Evolutionary conservation across 2,113 vertebrate genomes (phyloP).

Genomic region (Eptesicus fuscus): DNA sequence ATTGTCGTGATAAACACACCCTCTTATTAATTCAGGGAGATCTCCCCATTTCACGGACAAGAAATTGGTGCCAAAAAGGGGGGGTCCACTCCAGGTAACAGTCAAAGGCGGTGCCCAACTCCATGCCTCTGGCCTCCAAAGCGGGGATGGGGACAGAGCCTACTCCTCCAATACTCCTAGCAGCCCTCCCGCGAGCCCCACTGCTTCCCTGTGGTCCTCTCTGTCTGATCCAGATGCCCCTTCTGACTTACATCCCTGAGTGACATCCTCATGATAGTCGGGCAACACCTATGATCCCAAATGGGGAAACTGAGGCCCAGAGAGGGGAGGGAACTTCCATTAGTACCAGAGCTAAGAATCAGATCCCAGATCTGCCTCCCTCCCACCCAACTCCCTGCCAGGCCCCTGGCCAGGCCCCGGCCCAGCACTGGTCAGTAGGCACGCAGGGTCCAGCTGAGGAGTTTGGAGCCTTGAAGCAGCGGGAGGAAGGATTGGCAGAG

Average conservation of each 20-base stretch:
- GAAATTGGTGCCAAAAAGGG: not conserved
- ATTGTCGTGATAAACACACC: not conserved
- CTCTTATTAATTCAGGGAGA: not conserved
- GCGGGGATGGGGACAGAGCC: not conserved
- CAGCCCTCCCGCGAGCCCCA: not conserved
- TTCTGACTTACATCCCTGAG: not conserved
- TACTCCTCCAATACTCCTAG: not conserved
- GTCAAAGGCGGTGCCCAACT: not conserved
- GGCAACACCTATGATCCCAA: not conserved
- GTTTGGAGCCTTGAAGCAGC: not conserved
- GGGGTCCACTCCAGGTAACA: not conserved
- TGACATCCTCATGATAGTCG: not conserved
- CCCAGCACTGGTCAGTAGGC: not conserved
- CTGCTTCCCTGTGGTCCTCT: not conserved
- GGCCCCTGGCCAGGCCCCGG: not conserved
- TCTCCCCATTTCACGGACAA: slow-evolving; percentile 3
- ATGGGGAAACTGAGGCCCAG: slow-evolving; percentile 5
- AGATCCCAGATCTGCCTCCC: not conserved
- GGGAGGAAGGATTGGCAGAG: not conserved
- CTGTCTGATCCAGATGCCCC: not conserved
- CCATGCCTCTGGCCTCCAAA: not conserved
- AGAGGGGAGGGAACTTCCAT: not conserved
- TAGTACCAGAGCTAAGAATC: not conserved
- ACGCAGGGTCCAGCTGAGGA: not conserved
- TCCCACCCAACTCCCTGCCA: not conserved